These are phyloP conservation scores for Dolichomitus sp. DNA, from an alignment of 2,888 invertebrate species.

Conservation along the genomic window DNA sequence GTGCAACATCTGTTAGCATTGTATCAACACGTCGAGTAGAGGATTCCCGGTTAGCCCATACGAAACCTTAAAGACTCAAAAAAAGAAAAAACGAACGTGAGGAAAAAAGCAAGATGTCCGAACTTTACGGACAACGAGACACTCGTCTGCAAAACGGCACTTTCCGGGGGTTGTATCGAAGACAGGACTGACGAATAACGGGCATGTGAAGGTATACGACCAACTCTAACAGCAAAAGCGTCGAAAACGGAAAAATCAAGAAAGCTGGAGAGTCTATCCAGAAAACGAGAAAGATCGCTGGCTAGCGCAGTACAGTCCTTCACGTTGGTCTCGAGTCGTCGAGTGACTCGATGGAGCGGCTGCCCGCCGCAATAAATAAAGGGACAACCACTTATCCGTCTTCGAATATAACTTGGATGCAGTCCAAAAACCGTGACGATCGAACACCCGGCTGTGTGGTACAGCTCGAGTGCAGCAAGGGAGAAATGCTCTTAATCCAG, in stretches of 20 bases:
- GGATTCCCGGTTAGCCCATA: slow-evolving; percentile 21
- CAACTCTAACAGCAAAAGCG: slow-evolving; percentile 9
- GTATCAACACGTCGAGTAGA: slow-evolving; percentile 37
- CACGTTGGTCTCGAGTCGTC: slow-evolving; percentile 54
- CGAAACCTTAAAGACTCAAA: slow-evolving; percentile 14
- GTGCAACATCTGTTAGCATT: slow-evolving; percentile 50
- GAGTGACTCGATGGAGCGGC: slow-evolving; percentile 55
- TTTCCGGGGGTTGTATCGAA: slow-evolving; percentile 53
- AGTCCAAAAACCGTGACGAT: slow-evolving; percentile 68
- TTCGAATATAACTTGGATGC: slow-evolving; percentile 69
- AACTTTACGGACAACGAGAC: slow-evolving; percentile 35
- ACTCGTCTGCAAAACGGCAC: slow-evolving; percentile 58
- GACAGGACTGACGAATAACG: slow-evolving; percentile 60
- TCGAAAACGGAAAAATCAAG: slow-evolving; percentile 44
- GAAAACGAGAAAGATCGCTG: slow-evolving; percentile 52
- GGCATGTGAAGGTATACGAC: slow-evolving; percentile 58
- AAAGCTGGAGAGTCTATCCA: slow-evolving; percentile 55
- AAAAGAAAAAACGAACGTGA: not conserved
- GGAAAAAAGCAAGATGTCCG: slow-evolving; percentile 7
- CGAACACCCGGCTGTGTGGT: slow-evolving; percentile 62
- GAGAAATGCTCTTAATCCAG: slow-evolving; percentile 57
- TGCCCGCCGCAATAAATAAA: slow-evolving; percentile 69
- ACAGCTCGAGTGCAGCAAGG: slow-evolving; percentile 36
- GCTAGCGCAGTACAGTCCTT: slow-evolving; percentile 33
- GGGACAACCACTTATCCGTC: slow-evolving; percentile 70